A percentile compares a stretch with the other conserved stretches of the same genome.
Conservation (phyloP, 2,797 vertebrate genomes). For the Anomalospiza imberbis region DNA sequence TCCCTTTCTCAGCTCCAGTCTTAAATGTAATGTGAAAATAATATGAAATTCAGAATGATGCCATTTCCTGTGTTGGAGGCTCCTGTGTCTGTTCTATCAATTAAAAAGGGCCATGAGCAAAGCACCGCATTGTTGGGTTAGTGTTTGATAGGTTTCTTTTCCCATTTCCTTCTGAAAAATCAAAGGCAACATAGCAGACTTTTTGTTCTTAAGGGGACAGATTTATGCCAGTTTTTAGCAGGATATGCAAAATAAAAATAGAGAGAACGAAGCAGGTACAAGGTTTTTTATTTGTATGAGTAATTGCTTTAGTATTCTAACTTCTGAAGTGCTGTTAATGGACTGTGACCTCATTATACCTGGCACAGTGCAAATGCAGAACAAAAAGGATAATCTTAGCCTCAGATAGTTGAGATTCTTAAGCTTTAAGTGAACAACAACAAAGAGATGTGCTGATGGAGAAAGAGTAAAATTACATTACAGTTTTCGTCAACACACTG, state of each 20-base stretch:
- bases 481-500: accelerated
- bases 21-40: slow-evolving; percentile 23
- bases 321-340: slow-evolving; percentile 28
- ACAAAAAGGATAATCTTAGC: not conserved
- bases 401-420: not conserved
- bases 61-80: not conserved
- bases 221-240: not conserved
- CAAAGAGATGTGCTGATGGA: not conserved
- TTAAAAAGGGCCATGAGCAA: not conserved
- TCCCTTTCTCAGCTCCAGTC: not conserved
- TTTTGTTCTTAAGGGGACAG: not conserved
- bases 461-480: not conserved
- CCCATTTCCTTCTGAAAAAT: slow-evolving; percentile 9
- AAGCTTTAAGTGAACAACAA: not conserved
- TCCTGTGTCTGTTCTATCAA: not conserved
- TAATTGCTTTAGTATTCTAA: slow-evolving; percentile 26
- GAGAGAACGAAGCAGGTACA: not conserved
- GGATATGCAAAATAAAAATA: not conserved
- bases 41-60: not conserved
- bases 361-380: not conserved
- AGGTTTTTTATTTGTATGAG: slow-evolving; percentile 5
- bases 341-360: slow-evolving; percentile 28
- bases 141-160: not conserved
- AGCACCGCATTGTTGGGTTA: not conserved
- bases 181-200: not conserved